Conservation (phyloP, 2,113 vertebrate species). For the Elaphurus davidianus region DNA sequence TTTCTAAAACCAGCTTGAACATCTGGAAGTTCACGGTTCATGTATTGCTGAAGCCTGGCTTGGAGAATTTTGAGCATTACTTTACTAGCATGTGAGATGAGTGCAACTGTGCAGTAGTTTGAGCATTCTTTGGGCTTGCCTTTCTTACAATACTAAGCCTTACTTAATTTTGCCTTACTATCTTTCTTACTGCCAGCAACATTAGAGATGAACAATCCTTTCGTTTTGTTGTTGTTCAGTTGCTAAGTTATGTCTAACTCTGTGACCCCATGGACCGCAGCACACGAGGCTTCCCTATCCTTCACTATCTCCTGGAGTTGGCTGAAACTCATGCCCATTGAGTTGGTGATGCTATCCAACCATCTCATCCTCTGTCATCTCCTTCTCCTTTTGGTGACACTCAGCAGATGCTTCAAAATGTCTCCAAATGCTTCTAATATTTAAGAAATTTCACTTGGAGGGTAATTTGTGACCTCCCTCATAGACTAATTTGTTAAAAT, state of each 20-base stretch:
- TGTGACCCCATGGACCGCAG: not conserved
- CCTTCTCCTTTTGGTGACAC: not conserved
- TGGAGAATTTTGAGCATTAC: too few species aligned
- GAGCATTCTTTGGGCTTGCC: too few species aligned
- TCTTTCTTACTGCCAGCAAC: not conserved
- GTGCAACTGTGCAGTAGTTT: too few species aligned
- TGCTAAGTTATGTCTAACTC: not conserved
- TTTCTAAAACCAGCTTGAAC: too few species aligned
- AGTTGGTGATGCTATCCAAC: not conserved
- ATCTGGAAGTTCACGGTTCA: too few species aligned
- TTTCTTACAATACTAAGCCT: not conserved
- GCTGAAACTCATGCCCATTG: not conserved
- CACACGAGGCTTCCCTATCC: not conserved
- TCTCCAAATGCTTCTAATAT: not conserved
- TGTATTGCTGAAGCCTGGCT: too few species aligned
- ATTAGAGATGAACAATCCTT: not conserved
- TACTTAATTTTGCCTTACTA: not conserved
- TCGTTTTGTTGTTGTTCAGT: not conserved
- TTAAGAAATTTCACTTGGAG: not conserved
- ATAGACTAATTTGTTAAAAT: not conserved
- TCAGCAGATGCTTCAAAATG: not conserved
- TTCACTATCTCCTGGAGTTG: not conserved
- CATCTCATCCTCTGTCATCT: not conserved
- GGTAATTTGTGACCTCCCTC: not conserved
- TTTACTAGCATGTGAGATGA: too few species aligned